A percentile compares a stretch with the other conserved stretches of the same genome.
Conservation (phyloP, 2,797 vertebrate genomes). For the Chromobotia macracanthus region DNA sequence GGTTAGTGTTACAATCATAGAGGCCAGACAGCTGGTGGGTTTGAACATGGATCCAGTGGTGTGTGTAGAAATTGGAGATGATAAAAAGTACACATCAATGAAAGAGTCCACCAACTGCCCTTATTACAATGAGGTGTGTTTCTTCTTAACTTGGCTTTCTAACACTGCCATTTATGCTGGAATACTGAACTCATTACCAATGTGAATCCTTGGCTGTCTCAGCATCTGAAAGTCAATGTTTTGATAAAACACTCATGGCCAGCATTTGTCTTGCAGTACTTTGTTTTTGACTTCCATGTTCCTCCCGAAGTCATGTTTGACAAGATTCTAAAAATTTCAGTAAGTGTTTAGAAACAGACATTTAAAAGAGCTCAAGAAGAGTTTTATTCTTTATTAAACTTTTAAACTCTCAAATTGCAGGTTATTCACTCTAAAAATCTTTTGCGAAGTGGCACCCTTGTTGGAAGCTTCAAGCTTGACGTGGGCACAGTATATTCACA, state of each 20-base stretch:
- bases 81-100: constrained; percentile 97
- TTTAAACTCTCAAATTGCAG: constrained; percentile 64
- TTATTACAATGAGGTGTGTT: constrained; percentile 93
- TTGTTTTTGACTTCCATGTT: constrained; percentile 96
- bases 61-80: constrained; percentile 96
- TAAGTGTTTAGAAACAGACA: constrained; percentile 74
- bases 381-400: constrained; percentile 17
- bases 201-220: too few relatives aligned
- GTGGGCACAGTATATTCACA: constrained; percentile 92
- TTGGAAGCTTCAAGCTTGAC: constrained; percentile 93
- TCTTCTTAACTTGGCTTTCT: neutral
- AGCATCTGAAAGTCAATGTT: too few relatives aligned
- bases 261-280: constrained; percentile 80
- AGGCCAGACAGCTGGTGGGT: constrained; percentile 93
- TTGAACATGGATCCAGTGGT: constrained; percentile 98
- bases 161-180: neutral
- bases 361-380: neutral
- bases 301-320: constrained; percentile 96
- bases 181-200: too few relatives aligned
- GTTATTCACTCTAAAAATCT: constrained; percentile 98
- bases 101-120: constrained; percentile 98
- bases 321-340: constrained; percentile 95
- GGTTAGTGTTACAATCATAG: constrained; percentile 92
- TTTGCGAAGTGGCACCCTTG: constrained; percentile 92
- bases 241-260: neutral